phyloP scores from a whole-genome alignment of 2,797 vertebrate species.

The Spinus olivaceus region DNA sequence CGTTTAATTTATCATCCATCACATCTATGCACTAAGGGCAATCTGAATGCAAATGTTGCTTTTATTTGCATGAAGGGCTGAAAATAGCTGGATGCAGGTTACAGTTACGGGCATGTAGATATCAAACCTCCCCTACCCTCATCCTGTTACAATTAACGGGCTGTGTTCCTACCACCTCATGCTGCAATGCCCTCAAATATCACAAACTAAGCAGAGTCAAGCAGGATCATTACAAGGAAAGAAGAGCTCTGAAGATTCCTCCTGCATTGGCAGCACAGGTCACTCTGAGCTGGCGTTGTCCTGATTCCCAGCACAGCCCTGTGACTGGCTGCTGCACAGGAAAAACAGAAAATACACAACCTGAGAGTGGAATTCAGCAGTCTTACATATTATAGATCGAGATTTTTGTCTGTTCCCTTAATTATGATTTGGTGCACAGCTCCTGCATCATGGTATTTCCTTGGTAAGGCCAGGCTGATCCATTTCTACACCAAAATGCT shows the following conservation, averaged over 20 bases:
- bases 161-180: neutral
- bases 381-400: neutral
- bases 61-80: conserved; percentile 22
- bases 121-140: neutral
- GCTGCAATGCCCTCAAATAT: conserved; percentile 38
- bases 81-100: conserved; percentile 48
- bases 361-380: neutral
- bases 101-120: neutral
- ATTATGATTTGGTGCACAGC: neutral
- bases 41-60: conserved; percentile 28
- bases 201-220: neutral
- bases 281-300: fast-evolving
- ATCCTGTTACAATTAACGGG: conserved; percentile 41
- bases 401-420: neutral
- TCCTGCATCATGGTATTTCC: neutral
- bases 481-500: neutral
- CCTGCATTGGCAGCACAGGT: neutral
- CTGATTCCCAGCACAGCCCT: neutral
- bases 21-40: conserved; percentile 10
- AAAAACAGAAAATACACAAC: neutral
- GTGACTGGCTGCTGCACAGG: neutral
- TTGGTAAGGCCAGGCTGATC: neutral
- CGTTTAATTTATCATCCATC: neutral
- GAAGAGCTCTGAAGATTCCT: neutral
- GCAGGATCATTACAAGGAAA: neutral